Evolutionary conservation across 2,797 vertebrate genomes (phyloP).

Genomic region (Ctenochaetus hawaiiensis): DNA sequence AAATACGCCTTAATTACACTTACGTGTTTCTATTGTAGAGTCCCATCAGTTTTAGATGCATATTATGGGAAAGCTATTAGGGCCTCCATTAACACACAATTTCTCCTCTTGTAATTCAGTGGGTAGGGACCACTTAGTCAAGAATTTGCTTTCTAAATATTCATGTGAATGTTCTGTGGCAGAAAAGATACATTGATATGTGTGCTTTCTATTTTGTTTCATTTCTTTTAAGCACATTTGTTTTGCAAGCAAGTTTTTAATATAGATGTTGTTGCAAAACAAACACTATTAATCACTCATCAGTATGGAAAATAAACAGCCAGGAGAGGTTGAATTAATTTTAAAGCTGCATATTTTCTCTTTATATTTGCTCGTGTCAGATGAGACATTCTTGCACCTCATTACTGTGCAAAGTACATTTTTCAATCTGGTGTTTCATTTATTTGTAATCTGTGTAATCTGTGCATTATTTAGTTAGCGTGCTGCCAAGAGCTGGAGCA

Average conservation of each 20-base stretch:
- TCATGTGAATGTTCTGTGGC: conserved; percentile 26
- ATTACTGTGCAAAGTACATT: neutral
- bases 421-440: neutral
- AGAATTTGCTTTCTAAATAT: conserved; percentile 42
- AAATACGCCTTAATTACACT: conserved; percentile 55
- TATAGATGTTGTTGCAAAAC: neutral
- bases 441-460: neutral
- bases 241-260: neutral
- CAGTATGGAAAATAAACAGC: neutral
- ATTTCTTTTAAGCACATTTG: neutral
- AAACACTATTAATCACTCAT: conserved; percentile 16
- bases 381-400: neutral
- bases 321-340: neutral
- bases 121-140: conserved; percentile 53
- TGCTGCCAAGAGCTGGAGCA: neutral
- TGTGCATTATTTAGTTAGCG: neutral
- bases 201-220: conserved; percentile 7
- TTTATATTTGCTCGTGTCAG: neutral
- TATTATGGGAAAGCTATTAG: conserved; percentile 67
- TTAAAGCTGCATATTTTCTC: neutral
- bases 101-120: conserved; percentile 52
- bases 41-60: conserved; percentile 56
- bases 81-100: conserved; percentile 67
- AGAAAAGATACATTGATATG: conserved; percentile 4
- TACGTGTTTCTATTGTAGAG: conserved; percentile 33